phyloP scores from a whole-genome alignment of 2,888 invertebrate genomes.

The Mythimna lalbum region DNA sequence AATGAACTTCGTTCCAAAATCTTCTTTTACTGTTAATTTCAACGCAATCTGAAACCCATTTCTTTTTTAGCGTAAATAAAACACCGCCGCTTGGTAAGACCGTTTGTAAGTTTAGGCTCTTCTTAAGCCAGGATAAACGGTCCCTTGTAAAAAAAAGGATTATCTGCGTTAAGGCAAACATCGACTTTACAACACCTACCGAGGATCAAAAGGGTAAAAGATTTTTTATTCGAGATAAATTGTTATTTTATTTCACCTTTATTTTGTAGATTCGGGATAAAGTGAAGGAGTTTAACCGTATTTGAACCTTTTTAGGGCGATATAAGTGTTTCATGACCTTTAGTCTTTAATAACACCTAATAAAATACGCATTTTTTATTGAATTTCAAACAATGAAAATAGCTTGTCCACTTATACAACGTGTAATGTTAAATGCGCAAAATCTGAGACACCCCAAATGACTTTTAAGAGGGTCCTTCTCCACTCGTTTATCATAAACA shows the following conservation, averaged over 20 bases:
- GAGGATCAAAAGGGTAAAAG: constrained; percentile 38
- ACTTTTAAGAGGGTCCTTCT: no score
- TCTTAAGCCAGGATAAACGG: constrained; percentile 52
- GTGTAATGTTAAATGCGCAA: no score
- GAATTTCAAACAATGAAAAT: no score
- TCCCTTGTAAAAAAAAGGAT: constrained; percentile 53
- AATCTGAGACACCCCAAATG: no score
- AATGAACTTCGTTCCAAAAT: background rate
- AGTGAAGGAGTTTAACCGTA: constrained; percentile 7
- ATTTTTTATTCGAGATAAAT: constrained; percentile 34
- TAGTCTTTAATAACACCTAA: background rate
- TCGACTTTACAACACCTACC: constrained; percentile 49
- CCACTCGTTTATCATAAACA: no score
- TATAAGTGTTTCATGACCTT: background rate
- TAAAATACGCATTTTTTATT: no score
- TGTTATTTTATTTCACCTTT: constrained; percentile 22
- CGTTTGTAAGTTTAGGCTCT: constrained; percentile 25
- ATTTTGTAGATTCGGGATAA: background rate
- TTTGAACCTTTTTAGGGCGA: background rate
- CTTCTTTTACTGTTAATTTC: constrained; percentile 11
- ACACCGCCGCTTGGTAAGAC: constrained; percentile 22
- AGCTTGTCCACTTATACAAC: no score
- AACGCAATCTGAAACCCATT: constrained; percentile 20
- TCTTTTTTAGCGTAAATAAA: constrained; percentile 37
- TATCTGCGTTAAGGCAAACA: constrained; percentile 46